Evolutionary conservation across 2,888 invertebrate species (phyloP), one percentile per base, ranked within the genome.

Genomic region (Ariolimax columbianus): DNA sequence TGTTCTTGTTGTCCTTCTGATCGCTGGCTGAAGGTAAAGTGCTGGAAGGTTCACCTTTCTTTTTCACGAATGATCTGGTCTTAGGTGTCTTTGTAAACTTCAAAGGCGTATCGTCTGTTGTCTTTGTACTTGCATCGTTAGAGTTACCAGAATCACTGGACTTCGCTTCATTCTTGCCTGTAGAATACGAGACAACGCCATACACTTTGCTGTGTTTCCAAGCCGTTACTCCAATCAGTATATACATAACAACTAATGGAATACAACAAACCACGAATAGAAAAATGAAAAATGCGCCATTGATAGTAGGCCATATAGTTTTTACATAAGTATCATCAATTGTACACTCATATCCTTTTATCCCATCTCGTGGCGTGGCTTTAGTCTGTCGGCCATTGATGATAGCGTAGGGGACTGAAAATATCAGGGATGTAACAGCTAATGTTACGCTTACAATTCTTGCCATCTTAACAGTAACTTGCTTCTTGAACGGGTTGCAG

Each of bases 351-450:
- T 63, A 81, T 7, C 85, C 85, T 26, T 9, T 0, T 33, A 81
- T 81, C 0, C 68, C 77, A 17, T 66, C 30, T 40, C 55, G 47
- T 30, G 77, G 83, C 4, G 77, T 83, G 0, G 0, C 19, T 23
- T 75, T 80, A 4, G 84, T 80, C 36, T 80, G 80, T 1, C 75
- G 63, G 36, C 81, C 85, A n/a, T 85, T 85, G 38, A 85, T 80
- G 40, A 85, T 51, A 17, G 40, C 80, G 80, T 79, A 84, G 2
- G 84, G 84, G 9, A 84, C n/a, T 0, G 84, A 84, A 36, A 79
- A 79, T 23, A 70, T 23, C 7, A 83, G 17, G 2, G 77, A 47
- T 17, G 63, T 66, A n/a, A 68, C 3, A 1, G 84, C 73, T 30
- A 80, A 9, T 26, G 47, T n/a, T 17, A 77, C 30, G 30, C 78